Percentiles rank a stretch among this genome's conserved stretches.
Evolutionary conservation across 2,888 invertebrate species (phyloP).

Genomic region (Dasypolia templi): DNA sequence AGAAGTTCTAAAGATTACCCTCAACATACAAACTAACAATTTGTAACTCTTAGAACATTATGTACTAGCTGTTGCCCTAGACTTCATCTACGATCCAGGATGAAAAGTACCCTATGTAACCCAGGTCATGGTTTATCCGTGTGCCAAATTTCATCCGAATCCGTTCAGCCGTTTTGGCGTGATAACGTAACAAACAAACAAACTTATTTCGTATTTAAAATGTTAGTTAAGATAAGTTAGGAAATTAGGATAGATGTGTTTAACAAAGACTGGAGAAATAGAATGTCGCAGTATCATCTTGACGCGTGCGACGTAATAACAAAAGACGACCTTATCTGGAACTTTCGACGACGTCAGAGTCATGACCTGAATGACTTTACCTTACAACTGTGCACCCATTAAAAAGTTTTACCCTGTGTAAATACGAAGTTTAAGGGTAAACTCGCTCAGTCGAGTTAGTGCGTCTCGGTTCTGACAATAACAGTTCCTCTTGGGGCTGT

Average conservation of each 20-base stretch:
- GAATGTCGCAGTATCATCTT: constrained; percentile 23
- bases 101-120: too few relatives aligned
- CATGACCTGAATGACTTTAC: constrained; percentile 52
- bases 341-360: constrained; percentile 41
- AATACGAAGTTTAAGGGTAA: constrained; percentile 64
- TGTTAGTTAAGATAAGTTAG: too few relatives aligned
- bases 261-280: not conserved
- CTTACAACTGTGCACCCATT: constrained; percentile 65
- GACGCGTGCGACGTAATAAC: constrained; percentile 37
- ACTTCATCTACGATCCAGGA: too few relatives aligned
- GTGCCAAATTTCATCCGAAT: not conserved
- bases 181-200: not conserved
- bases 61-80: too few relatives aligned
- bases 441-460: constrained; percentile 56
- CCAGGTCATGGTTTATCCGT: too few relatives aligned
- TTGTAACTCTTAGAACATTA: too few relatives aligned
- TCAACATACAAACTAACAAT: too few relatives aligned
- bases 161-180: not conserved
- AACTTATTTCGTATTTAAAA: not conserved
- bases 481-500: constrained; percentile 40
- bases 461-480: constrained; percentile 50
- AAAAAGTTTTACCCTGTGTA: constrained; percentile 71
- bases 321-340: constrained; percentile 44
- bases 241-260: not conserved
- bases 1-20: too few relatives aligned